Evolutionary conservation across 2,113 vertebrate species (phyloP), one percentile per base, ranked within the genome.

Genomic region (Tonatia bakeri): DNA sequence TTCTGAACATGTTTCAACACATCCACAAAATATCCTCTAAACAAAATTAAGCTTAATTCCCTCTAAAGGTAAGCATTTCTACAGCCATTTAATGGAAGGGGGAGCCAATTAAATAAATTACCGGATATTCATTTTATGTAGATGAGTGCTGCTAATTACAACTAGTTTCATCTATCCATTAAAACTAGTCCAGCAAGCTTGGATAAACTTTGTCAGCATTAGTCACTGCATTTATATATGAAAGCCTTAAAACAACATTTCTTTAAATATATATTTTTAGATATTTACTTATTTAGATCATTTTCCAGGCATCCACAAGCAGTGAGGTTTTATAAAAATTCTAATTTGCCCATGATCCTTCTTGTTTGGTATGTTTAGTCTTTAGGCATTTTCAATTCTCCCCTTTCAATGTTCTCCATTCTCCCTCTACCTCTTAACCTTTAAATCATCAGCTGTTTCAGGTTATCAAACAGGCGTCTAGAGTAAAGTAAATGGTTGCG

Each of bases 31-130:
- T 93, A 94, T n/a, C 88, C 59, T 92, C 92, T 86, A 96, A 98
- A 89, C 95, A 95, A 95, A 97, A 97, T 98, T 97, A 97, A 97
- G 82, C 94, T 97, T 97, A 97, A 97, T 97, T 97, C 92, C 94
- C 86, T 97, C 89, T 93, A 90, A 94, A 96, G 61, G 77, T 59
- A 97, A 95, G 93, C 56, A 82, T 84, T 97, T 92, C 73, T 87
- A 96, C 88, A 96, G 91, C 88, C 92, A 87, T 96, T 97, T 96
- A 84, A 91, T 64, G 83, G 64, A 83, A 82, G 87, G 11, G 87
- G 73, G 50, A 91, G 83, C 87, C 73, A 97, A 95, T 96, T 96
- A 97, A 97, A 95, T 96, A 95, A 97, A 97, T 97, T 96, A 96
- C 96, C 85, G 95, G 86, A 95, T 80, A 91, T 82, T 93, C 94